These are phyloP conservation scores for Dryobota labecula DNA, from an alignment of 2,888 invertebrate genomes.

Conservation along the genomic window DNA sequence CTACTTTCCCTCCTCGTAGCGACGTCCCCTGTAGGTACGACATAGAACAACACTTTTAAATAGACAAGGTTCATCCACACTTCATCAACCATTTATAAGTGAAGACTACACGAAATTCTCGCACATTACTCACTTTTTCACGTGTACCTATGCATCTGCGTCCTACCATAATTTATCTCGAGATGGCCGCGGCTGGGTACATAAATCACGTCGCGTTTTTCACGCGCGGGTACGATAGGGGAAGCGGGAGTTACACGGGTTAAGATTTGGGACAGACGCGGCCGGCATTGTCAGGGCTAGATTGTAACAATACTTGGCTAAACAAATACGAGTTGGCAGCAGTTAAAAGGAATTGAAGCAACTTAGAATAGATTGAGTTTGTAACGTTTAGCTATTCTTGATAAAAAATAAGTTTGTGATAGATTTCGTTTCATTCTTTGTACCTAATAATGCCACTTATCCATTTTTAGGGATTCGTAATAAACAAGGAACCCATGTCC, in stretches of 20 bases:
- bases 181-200: conserved; percentile 81
- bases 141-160: conserved; percentile 77
- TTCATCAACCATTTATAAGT: conserved; percentile 13
- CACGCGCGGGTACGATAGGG: conserved; percentile 72
- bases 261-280: conserved; percentile 28
- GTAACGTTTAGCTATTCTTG: background rate
- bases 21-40: too few relatives aligned
- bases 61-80: background rate
- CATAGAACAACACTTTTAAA: background rate
- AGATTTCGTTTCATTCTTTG: background rate
- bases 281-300: conserved; percentile 22
- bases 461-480: too few relatives aligned
- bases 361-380: background rate
- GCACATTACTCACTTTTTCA: conserved; percentile 80
- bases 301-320: conserved; percentile 10
- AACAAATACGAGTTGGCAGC: background rate
- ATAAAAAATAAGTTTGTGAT: background rate
- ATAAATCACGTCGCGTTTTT: conserved; percentile 86
- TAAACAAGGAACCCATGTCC: too few relatives aligned
- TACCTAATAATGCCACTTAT: too few relatives aligned
- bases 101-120: conserved; percentile 16
- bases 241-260: conserved; percentile 62
- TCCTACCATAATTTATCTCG: conserved; percentile 83
- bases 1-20: too few relatives aligned
- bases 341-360: background rate